Evolutionary conservation across 2,113 vertebrate genomes (phyloP).

Genomic region (Aldabrachelys gigantea): DNA sequence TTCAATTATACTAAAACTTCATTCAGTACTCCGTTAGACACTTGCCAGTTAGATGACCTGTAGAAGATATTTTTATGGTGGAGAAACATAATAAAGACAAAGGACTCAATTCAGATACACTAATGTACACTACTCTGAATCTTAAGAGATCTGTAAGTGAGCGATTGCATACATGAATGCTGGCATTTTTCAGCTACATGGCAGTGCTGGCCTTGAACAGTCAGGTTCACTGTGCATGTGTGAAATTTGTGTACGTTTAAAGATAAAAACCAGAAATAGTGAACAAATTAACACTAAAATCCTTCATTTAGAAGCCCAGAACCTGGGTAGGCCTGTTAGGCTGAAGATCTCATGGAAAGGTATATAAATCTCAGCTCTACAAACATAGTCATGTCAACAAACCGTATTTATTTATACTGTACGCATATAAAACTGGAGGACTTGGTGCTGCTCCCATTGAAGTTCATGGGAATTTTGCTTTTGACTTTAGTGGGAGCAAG

Average conservation of each 20-base stretch:
- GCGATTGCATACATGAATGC: background rate
- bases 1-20: slow-evolving; percentile 57
- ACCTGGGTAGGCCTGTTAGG: background rate
- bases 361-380: background rate
- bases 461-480: background rate
- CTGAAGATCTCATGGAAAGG: background rate
- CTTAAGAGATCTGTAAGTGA: background rate
- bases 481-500: background rate
- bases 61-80: slow-evolving; percentile 32
- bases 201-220: background rate
- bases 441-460: background rate
- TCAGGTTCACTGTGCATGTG: background rate
- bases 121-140: background rate
- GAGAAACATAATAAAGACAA: slow-evolving; percentile 45
- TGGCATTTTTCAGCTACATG: background rate
- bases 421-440: background rate
- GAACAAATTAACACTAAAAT: background rate
- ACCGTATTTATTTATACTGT: slow-evolving; percentile 11
- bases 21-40: slow-evolving; percentile 3
- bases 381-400: background rate
- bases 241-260: background rate
- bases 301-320: background rate
- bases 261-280: background rate
- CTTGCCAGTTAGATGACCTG: slow-evolving; percentile 44
- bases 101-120: slow-evolving; percentile 10